Percentiles rank a stretch among this genome's conserved stretches.
Conservation (phyloP, 1,140 invertebrate genomes). For the Lasioglossum baleicum region DNA sequence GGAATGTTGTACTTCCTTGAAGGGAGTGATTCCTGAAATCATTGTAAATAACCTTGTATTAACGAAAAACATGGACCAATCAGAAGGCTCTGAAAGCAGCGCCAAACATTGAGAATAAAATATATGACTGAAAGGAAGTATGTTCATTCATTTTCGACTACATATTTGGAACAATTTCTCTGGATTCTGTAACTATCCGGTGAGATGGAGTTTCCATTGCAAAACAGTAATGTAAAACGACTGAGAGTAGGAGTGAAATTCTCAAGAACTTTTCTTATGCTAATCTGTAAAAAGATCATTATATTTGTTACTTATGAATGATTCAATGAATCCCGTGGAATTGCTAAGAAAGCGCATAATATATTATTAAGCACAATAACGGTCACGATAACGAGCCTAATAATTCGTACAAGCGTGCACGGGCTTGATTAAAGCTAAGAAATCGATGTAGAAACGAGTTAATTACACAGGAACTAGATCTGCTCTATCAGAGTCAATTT, state of each 20-base stretch:
- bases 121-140: too few relatives aligned
- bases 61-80: too few relatives aligned
- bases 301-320: background rate
- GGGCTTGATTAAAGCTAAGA: background rate
- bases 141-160: too few relatives aligned
- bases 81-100: too few relatives aligned
- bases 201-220: too few relatives aligned
- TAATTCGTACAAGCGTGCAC: background rate
- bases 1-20: too few relatives aligned
- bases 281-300: background rate
- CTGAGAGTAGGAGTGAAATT: background rate
- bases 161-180: too few relatives aligned
- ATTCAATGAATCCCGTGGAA: background rate
- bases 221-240: too few relatives aligned
- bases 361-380: background rate
- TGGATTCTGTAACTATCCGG: too few relatives aligned
- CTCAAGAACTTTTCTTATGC: background rate
- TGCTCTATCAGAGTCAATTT: background rate
- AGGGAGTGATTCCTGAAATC: too few relatives aligned
- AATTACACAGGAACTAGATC: conserved; percentile 3
- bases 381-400: background rate
- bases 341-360: background rate
- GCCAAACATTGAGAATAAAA: too few relatives aligned
- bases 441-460: background rate
- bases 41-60: too few relatives aligned